Percentiles rank a stretch among this genome's conserved stretches.
Evolutionary conservation across 2,888 invertebrate genomes (phyloP).

Genomic region (Ectemnius cavifrons): DNA sequence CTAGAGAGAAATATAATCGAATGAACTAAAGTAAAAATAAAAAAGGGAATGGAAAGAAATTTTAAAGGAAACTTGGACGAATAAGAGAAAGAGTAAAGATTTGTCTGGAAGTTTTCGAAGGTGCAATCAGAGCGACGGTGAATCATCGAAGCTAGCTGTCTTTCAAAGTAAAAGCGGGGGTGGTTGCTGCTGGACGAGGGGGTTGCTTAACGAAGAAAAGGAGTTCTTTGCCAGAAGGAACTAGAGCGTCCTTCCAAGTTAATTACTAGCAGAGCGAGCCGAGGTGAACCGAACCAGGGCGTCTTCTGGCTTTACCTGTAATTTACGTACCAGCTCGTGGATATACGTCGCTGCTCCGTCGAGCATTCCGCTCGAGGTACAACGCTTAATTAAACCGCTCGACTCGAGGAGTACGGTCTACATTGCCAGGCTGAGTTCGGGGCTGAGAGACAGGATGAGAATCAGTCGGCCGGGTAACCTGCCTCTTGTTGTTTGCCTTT

Average conservation of each 20-base stretch:
- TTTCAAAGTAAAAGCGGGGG: no score
- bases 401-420: conserved; percentile 3
- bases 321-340: conserved; percentile 66
- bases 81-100: no score
- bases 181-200: no score
- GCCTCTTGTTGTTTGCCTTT: background rate
- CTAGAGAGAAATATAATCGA: no score
- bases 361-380: conserved; percentile 57
- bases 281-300: conserved; percentile 53
- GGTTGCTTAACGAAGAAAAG: conserved; percentile 14
- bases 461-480: conserved; percentile 35
- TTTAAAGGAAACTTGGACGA: no score
- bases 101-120: no score
- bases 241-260: conserved; percentile 66
- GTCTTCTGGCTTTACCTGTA: conserved; percentile 66
- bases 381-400: conserved; percentile 64
- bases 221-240: conserved; percentile 61
- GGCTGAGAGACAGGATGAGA: conserved; percentile 26
- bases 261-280: conserved; percentile 65
- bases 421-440: conserved; percentile 25
- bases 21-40: no score
- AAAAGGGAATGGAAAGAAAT: no score
- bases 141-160: no score
- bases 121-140: no score
- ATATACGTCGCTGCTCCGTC: conserved; percentile 58